These are phyloP conservation scores for Piscicola geometra DNA, from an alignment of 2,888 invertebrate genomes.

Conservation along the genomic window DNA sequence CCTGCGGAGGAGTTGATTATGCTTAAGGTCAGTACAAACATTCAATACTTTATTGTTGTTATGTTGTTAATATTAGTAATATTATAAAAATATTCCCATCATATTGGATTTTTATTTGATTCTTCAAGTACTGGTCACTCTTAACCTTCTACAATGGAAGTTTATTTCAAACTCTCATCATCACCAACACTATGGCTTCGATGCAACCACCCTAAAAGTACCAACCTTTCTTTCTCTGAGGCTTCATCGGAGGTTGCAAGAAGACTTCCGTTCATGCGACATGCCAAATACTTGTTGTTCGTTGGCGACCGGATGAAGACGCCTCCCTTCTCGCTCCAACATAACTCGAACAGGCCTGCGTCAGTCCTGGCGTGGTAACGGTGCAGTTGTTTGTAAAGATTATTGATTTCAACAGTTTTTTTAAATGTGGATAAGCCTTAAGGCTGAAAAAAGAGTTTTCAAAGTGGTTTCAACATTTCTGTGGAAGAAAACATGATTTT, in stretches of 20 bases:
- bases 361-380: slow-evolving; percentile 21
- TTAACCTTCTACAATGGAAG: too few relatives aligned
- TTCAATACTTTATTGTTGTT: neutral
- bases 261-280: slow-evolving; percentile 87
- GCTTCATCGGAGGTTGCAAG: slow-evolving; percentile 80
- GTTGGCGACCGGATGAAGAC: slow-evolving; percentile 86
- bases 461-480: too few relatives aligned
- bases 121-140: too few relatives aligned
- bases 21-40: neutral
- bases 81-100: slow-evolving; percentile 1
- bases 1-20: neutral
- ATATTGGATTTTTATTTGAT: slow-evolving; percentile 33
- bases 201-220: too few relatives aligned
- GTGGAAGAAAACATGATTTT: too few relatives aligned
- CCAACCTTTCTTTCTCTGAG: slow-evolving; percentile 69
- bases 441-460: too few relatives aligned
- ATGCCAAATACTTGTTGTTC: slow-evolving; percentile 87
- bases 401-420: neutral
- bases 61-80: too few relatives aligned
- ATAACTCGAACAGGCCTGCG: slow-evolving; percentile 70
- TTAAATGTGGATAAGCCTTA: too few relatives aligned
- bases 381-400: neutral
- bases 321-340: slow-evolving; percentile 80
- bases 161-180: too few relatives aligned
- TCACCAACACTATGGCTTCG: too few relatives aligned